Evolutionary conservation across 2,113 vertebrate genomes (phyloP), one percentile per base, ranked within the genome.

Genomic region (Mellivora capensis): DNA sequence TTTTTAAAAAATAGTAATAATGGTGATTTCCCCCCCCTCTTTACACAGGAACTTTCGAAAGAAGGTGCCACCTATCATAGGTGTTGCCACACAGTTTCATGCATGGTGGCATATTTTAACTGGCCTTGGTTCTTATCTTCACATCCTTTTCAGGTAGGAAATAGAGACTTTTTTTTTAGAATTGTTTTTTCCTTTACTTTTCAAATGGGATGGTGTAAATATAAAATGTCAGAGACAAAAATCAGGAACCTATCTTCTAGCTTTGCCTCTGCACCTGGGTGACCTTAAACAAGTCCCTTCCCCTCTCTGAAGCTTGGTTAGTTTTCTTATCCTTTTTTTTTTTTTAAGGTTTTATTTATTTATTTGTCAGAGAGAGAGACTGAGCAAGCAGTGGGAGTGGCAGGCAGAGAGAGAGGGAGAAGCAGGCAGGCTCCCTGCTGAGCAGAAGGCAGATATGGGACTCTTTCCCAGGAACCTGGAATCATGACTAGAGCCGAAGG

Each of bases 41-140:
- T 81, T 18, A 92, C 84, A 59, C 98, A 99, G 99, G 99, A 98
- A 98, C 49, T 98, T 99, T 83, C 98, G 99, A 90, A 98, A 99
- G 95, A 99, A 97, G 76, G 98, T 99, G 91, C 99, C 99, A 91
- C 98, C 99, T 29, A 97, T 99, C 72, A 96, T 99, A 83, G 99
- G 99, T 69, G 99, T 99, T 6, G 97, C 99, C 47, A 99, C 99
- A 20, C 99, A 99, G 97, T 99, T 99, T 97, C 99, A 99, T 34
- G 99, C 99, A 0, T 99, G 99, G 99, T 99, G 99, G 99, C 99
- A 99, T 96, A 99, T 99, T 96, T 99, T 99, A 59, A 99, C 99
- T 69, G 99, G 99, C 97, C 98, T 99, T 71, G 99, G 99, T 17
- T 99, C 99, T 81, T 99, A 99, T 97, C 99, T 99, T 97, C 99